Base-by-base conservation (phyloP, 2,888 invertebrate genomes). In the Xestia rhomboidea region DNA sequence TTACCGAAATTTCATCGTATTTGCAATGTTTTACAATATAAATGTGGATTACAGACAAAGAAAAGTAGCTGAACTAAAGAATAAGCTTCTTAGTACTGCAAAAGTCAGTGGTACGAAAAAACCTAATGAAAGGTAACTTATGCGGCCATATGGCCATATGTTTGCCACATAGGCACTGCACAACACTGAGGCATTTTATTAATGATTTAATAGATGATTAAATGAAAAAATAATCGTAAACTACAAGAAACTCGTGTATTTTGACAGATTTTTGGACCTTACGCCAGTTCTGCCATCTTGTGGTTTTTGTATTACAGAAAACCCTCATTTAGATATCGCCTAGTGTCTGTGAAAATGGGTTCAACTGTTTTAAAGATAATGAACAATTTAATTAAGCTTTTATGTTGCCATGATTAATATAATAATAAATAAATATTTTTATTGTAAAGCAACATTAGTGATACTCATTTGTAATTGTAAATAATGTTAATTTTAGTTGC, bases 401-500 rank as follows among this genome's bases (percentile, higher is more conserved):
- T 86, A 76, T 83, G 90, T 88, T 91, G 91, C 91, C 91, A 91
- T 91, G 89, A 75, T 76, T 88, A 76, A 82, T 77, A 79, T 82
- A 74, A 77, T 70, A 76, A 74, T 86, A 81, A 76, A 77, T 70
- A 74, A 76, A 64, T 87, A 83, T 83, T 85, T 84, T 83, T 85
- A 86, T 84, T 74, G 70, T 86, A 82, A 84, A 87, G 81, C 76
- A 85, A 88, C 81, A 80, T 73, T 88, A 91, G 90, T 90, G 90
- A 91, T 91, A 91, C 89, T 91, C 89, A 89, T 84, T 84, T 86
- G 73, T 89, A 90, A 87, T 64, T 90, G 89, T 91, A 90, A 85
- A 89, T 91, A 84, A 82, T 54, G 73, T 79, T 76, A 80, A 77
- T 75, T 85, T 86, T 81, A 86, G 81, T 87, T 87, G 76, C 84